These are phyloP conservation scores for Menura novaehollandiae DNA, from an alignment of 2,113 vertebrate genomes.

Conservation along the genomic window DNA sequence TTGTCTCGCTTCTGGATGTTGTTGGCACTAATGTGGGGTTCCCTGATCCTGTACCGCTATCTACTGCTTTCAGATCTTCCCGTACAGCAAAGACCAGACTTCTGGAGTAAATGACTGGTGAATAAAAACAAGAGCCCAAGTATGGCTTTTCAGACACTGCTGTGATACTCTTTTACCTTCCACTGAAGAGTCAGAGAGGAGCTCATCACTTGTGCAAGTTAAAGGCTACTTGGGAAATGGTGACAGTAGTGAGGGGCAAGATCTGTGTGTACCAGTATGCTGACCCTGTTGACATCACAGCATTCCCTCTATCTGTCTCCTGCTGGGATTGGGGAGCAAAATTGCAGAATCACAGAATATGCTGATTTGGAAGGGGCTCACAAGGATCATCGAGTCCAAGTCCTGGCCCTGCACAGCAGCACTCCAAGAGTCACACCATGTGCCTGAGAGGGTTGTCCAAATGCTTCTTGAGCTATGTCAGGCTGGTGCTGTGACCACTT, in stretches of 20 bases:
- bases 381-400: background rate
- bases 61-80: background rate
- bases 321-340: background rate
- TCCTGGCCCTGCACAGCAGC: background rate
- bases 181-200: background rate
- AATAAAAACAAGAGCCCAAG: background rate
- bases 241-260: too few species aligned
- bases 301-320: background rate
- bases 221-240: background rate
- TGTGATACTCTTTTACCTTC: background rate
- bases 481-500: too few species aligned
- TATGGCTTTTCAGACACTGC: background rate
- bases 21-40: background rate
- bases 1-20: rapidly evolving
- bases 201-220: background rate
- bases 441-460: too few species aligned
- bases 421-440: too few species aligned
- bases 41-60: background rate
- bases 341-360: background rate
- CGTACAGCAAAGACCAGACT: background rate
- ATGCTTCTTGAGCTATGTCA: too few species aligned
- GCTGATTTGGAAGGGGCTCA: background rate
- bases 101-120: background rate
- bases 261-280: rapidly evolving
- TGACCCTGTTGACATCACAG: background rate